Evolutionary conservation across 2,888 invertebrate genomes (phyloP), one percentile per base, ranked within the genome.

Genomic region (Heteromyza rotundicornis): DNA sequence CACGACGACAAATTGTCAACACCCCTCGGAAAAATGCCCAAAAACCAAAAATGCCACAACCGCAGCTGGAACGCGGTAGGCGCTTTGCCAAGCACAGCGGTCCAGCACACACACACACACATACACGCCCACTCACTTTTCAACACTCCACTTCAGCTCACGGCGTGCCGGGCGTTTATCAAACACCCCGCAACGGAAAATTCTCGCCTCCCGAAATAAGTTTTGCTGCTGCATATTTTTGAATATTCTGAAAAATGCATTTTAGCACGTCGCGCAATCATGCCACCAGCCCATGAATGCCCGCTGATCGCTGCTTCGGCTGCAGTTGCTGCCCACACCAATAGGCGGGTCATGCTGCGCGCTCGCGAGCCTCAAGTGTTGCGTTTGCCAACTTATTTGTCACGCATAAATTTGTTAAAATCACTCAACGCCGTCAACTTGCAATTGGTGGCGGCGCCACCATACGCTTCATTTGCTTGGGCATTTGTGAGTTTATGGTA

Each of bases 1-100:
- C 47, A 47, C 47, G 20, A 3, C 19, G 47, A 47, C 47, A 47
- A 47, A 47, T 47, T 47, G 47, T 47, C 47, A 47, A 47, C 47
- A 20, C 5, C 47, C 7, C 3, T 14, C 40, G 40, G n/a, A 27
- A 5, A 10, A 27, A 27, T 27, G 27, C 5, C 20, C 47, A 47
- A 47, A 47, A 47, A 20, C 47, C 20, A 14, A 47, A 47, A 47
- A 20, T 47, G 47, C 47, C 47, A 47, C 47, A 47, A 14, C 47
- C 47, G 5, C 47, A 19, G 47, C 20, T 40, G 40, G 12, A 40
- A 5, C 14, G 40, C 20, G 47, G 47, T 14, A 47, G 47, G n/a
- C 40, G 10, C 3, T 47, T 3, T 19, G 20, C 5, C 40, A 2
- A 47, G 47, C 5, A 20, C n/a, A n/a, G n/a, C n/a, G n/a, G n/a